phyloP scores from a whole-genome alignment of 1,140 invertebrate species.

The Pogonomyrmex californicus region DNA sequence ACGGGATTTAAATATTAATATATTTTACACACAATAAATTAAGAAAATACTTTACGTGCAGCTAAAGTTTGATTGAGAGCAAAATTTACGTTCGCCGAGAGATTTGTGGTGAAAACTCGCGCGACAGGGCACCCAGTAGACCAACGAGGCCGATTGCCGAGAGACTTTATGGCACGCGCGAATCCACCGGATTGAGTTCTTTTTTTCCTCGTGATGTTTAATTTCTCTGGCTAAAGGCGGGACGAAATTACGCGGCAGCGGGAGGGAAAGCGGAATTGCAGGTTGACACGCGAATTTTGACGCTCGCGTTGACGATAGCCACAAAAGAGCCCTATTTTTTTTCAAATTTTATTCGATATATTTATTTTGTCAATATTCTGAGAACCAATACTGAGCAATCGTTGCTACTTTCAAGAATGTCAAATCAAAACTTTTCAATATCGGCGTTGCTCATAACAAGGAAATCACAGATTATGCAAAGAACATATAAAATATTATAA shows the following conservation, averaged over 20 bases:
- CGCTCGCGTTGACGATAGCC: constrained; percentile 6
- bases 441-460: background rate
- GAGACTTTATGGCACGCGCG: constrained; percentile 32
- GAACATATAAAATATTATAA: background rate
- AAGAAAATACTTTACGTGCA: constrained; percentile 13
- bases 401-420: background rate
- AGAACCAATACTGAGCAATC: constrained; percentile 13
- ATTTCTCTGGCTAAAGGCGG: constrained; percentile 31
- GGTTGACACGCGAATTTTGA: constrained; percentile 45
- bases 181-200: constrained; percentile 16
- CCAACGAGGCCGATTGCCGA: constrained; percentile 1
- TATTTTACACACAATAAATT: background rate
- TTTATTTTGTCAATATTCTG: constrained; percentile 6
- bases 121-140: background rate
- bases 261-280: constrained; percentile 28
- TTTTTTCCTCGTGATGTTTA: constrained; percentile 34
- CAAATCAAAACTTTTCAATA: background rate
- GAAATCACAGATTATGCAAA: background rate
- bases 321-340: constrained; percentile 26
- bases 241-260: constrained; percentile 14
- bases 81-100: constrained; percentile 6
- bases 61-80: constrained; percentile 10
- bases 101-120: background rate
- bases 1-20: background rate
- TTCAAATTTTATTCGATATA: constrained; percentile 25